phyloP scores from a whole-genome alignment of 2,113 vertebrate species.

The Oenanthe melanoleuca region DNA sequence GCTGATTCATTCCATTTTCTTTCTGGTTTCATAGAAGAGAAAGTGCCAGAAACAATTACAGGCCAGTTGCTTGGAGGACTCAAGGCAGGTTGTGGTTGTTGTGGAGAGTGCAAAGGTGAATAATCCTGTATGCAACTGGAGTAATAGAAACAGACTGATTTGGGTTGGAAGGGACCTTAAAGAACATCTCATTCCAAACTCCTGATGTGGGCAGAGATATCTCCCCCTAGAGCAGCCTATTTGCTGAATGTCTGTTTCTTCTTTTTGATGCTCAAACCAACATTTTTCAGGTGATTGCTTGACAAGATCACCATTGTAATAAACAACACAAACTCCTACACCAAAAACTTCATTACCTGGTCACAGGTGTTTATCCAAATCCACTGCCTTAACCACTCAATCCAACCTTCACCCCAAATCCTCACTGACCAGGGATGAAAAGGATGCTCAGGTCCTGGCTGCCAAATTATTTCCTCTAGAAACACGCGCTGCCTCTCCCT shows the following conservation, averaged over 20 bases:
- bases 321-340: not conserved
- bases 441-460: not conserved
- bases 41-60: not conserved
- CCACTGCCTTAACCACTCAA: not conserved
- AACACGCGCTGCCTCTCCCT: not conserved
- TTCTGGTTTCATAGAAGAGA: not conserved
- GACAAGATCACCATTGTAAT: not conserved
- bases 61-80: not conserved
- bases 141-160: not conserved
- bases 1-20: not conserved
- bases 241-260: not conserved
- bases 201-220: not conserved
- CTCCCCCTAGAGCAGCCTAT: not conserved
- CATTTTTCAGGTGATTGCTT: not conserved
- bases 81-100: not conserved
- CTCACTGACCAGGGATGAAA: fast-evolving
- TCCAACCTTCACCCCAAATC: not conserved
- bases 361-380: not conserved
- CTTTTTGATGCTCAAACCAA: not conserved
- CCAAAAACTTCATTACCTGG: not conserved
- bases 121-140: not conserved
- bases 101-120: not conserved
- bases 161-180: not conserved
- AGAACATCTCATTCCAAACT: not conserved
- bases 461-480: not conserved